Conservation (phyloP, 2,113 vertebrate species). For the Protobothrops mucrosquamatus region DNA sequence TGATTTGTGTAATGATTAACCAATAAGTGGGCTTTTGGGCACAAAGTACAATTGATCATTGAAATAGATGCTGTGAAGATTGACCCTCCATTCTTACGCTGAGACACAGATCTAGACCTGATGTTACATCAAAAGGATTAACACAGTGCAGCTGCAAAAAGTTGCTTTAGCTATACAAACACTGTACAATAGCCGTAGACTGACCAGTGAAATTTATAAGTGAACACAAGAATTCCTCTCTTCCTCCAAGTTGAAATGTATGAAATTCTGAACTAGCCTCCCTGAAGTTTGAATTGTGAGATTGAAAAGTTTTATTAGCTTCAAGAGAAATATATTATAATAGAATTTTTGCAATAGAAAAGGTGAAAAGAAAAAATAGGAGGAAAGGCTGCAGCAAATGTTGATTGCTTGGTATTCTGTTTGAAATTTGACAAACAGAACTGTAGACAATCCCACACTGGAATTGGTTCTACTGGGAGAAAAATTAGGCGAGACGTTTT, state of each 20-base stretch:
- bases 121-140: not conserved
- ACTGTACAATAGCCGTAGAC: too few species aligned
- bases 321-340: not conserved
- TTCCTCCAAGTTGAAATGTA: not conserved
- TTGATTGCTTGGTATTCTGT: not conserved
- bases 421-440: not conserved
- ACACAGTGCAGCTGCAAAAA: not conserved
- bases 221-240: not conserved
- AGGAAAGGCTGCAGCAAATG: not conserved
- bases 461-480: not conserved
- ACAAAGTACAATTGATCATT: slow-evolving; percentile 8
- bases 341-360: not conserved
- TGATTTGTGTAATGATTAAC: slow-evolving; percentile 30
- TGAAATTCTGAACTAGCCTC: not conserved
- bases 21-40: slow-evolving; percentile 15
- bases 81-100: not conserved
- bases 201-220: not conserved
- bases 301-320: not conserved
- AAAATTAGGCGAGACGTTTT: too few species aligned
- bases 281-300: not conserved
- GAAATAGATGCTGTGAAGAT: not conserved
- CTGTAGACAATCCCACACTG: not conserved
- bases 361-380: not conserved
- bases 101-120: not conserved
- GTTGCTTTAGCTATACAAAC: not conserved